phyloP scores from a whole-genome alignment of 2,797 vertebrate genomes.

The Cercopithecus hamlyni region DNA sequence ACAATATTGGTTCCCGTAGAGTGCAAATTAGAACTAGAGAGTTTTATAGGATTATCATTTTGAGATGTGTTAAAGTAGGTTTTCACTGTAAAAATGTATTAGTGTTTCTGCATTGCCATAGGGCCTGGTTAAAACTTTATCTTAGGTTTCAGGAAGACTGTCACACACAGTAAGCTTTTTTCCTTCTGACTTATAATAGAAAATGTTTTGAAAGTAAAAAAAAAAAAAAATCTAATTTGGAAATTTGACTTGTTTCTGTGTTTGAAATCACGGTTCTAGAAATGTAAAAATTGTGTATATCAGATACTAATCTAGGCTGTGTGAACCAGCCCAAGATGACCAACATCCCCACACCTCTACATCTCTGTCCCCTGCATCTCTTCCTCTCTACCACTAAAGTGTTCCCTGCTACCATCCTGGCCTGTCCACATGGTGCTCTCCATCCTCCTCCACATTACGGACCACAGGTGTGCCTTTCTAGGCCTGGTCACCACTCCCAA shows the following conservation, averaged over 20 bases:
- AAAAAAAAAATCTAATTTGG: conserved; percentile 10
- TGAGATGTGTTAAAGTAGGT: conserved; percentile 66
- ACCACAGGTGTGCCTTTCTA: not conserved
- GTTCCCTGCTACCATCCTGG: not conserved
- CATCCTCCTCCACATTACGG: not conserved
- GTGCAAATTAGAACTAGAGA: conserved; percentile 51
- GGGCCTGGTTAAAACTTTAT: conserved; percentile 70
- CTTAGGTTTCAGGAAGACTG: conserved; percentile 73
- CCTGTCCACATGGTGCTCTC: not conserved
- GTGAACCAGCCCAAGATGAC: conserved; percentile 6
- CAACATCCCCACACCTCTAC: not conserved
- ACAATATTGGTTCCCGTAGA: conserved; percentile 52
- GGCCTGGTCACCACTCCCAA: not conserved
- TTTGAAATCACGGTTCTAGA: conserved; percentile 72
- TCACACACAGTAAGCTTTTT: conserved; percentile 39
- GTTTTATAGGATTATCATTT: conserved; percentile 44
- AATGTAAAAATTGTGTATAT: conserved; percentile 42
- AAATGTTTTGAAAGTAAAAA: conserved; percentile 38
- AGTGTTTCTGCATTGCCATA: conserved; percentile 61
- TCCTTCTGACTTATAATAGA: conserved; percentile 31
- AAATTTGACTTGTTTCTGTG: conserved; percentile 48
- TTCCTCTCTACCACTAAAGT: not conserved
- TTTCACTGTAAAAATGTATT: conserved; percentile 36
- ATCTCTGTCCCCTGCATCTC: not conserved
- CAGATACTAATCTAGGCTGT: conserved; percentile 35